phyloP scores from a whole-genome alignment of 2,888 invertebrate species.

The Drosophila merina region DNA sequence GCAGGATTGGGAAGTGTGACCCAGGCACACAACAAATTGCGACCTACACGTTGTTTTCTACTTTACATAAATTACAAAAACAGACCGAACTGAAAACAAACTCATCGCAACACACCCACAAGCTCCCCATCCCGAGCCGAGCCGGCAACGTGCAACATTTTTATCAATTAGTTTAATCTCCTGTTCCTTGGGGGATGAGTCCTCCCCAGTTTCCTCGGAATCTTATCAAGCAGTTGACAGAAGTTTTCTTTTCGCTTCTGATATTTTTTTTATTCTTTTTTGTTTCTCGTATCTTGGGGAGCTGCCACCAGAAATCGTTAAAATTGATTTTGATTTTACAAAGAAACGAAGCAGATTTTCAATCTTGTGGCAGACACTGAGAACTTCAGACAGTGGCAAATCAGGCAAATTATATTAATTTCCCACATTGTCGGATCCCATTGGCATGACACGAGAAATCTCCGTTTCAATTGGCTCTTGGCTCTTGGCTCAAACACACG shows the following conservation, averaged over 20 bases:
- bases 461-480: conserved; percentile 19
- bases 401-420: conserved; percentile 78
- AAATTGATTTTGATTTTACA: conserved; percentile 75
- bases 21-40: conserved; percentile 72
- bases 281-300: neutral
- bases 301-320: conserved; percentile 37
- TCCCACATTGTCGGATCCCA: conserved; percentile 74
- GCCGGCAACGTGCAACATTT: conserved; percentile 73
- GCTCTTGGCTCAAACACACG: conserved; percentile 6
- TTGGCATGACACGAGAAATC: conserved; percentile 40
- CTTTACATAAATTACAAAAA: conserved; percentile 76
- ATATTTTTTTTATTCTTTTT: conserved; percentile 31
- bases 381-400: conserved; percentile 67
- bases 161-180: conserved; percentile 80
- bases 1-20: conserved; percentile 36
- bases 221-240: conserved; percentile 65
- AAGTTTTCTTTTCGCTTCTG: conserved; percentile 43
- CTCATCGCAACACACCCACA: conserved; percentile 24
- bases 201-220: conserved; percentile 13
- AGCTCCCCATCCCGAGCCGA: conserved; percentile 18
- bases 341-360: conserved; percentile 30
- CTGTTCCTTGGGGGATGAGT: conserved; percentile 17
- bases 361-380: conserved; percentile 59
- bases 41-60: conserved; percentile 73
- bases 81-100: conserved; percentile 37